These are phyloP conservation scores for Oreochromis spilurus DNA, from an alignment of 2,113 vertebrate species.

Conservation along the genomic window DNA sequence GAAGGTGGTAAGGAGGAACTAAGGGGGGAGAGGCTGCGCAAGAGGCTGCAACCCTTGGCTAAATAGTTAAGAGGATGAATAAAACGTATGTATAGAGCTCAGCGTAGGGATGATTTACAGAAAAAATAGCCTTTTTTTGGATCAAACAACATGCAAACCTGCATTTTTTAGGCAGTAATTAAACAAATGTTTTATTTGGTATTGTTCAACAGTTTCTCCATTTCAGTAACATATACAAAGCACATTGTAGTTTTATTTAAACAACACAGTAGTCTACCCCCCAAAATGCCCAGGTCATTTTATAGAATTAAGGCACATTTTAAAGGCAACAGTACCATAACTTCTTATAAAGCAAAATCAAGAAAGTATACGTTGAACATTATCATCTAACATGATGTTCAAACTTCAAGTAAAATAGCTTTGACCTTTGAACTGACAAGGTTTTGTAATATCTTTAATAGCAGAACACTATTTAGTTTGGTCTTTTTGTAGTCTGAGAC, in stretches of 20 bases:
- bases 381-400: background rate
- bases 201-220: conserved; percentile 1
- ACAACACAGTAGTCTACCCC: background rate
- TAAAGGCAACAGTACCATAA: background rate
- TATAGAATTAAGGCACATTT: conserved; percentile 35
- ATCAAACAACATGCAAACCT: background rate
- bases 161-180: background rate
- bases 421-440: background rate
- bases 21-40: too few species aligned
- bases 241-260: background rate
- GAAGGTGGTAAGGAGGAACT: too few species aligned
- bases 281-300: background rate
- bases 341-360: background rate
- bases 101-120: background rate
- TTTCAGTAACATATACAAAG: conserved; percentile 10
- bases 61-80: background rate
- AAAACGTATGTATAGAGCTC: background rate
- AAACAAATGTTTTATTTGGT: conserved; percentile 27
- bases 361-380: background rate
- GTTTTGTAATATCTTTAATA: background rate
- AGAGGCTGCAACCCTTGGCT: background rate
- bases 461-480: background rate
- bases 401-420: conserved; percentile 40
- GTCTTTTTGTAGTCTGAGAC: background rate
- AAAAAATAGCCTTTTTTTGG: background rate